These are phyloP conservation scores for Psilopsiagon aurifrons DNA, from an alignment of 2,113 vertebrate genomes.

Conservation along the genomic window DNA sequence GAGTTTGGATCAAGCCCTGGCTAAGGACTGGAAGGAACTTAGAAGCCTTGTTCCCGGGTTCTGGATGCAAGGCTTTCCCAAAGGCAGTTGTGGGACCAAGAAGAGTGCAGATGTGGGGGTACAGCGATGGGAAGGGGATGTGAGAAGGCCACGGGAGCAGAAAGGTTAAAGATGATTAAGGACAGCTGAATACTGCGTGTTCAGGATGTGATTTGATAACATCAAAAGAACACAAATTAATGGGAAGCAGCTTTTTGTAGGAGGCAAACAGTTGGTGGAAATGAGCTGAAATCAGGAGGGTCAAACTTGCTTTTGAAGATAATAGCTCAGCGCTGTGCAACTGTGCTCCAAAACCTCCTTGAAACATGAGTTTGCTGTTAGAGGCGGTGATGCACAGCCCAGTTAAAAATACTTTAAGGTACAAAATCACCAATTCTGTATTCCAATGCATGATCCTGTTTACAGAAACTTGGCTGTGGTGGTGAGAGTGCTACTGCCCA, in stretches of 20 bases:
- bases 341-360: neutral
- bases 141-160: neutral
- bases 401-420: neutral
- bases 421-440: neutral
- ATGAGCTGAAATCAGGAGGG: neutral
- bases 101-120: neutral
- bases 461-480: neutral
- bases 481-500: neutral
- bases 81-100: rapidly evolving
- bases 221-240: constrained; percentile 22
- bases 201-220: neutral
- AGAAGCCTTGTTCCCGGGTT: neutral
- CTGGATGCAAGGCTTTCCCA: neutral
- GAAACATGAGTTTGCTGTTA: neutral
- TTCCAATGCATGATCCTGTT: neutral
- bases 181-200: neutral
- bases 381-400: rapidly evolving
- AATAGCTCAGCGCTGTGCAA: neutral
- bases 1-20: neutral
- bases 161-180: neutral
- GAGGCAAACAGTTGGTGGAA: neutral
- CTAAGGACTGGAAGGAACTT: neutral
- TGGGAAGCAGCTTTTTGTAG: neutral
- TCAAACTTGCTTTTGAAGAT: constrained; percentile 22
- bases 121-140: neutral